A percentile compares a stretch with the other conserved stretches of the same genome.
Evolutionary conservation across 2,797 vertebrate species (phyloP).

Genomic region (Xenopus petersii): DNA sequence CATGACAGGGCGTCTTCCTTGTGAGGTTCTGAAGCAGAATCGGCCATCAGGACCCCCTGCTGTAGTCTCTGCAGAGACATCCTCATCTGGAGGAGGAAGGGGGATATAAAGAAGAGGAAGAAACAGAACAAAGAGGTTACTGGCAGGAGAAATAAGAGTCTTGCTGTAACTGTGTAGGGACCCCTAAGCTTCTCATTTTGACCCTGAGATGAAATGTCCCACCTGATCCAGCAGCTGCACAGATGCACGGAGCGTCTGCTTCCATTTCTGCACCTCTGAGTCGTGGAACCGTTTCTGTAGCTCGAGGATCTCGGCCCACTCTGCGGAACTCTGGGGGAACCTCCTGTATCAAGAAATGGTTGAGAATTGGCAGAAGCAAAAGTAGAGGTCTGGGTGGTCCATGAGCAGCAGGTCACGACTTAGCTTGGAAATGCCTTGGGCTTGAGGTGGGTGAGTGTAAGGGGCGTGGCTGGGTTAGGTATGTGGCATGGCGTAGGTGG

Average conservation of each 20-base stretch:
- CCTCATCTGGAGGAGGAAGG: conserved; percentile 73
- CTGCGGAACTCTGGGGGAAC: conserved; percentile 78
- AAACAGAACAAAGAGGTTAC: background rate
- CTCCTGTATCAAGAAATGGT: conserved; percentile 60
- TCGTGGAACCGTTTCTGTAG: conserved; percentile 86
- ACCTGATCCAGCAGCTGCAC: conserved; percentile 86
- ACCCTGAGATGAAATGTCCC: no score
- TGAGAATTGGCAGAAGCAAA: background rate
- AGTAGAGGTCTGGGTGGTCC: no score
- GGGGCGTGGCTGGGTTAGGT: no score
- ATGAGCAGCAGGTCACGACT: no score
- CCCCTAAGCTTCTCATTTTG: no score
- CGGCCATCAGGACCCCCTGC: conserved; percentile 73
- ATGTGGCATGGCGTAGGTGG: no score
- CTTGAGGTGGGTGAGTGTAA: no score
- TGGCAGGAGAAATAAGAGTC: background rate
- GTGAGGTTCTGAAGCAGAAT: conserved; percentile 56
- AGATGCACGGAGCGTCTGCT: conserved; percentile 82
- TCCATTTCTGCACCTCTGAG: conserved; percentile 84
- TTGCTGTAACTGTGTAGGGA: no score
- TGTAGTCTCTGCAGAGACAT: conserved; percentile 85
- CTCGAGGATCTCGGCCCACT: conserved; percentile 86
- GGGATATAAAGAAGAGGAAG: background rate
- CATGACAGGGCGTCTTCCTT: conserved; percentile 55
- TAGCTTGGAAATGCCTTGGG: no score